Conservation (phyloP, 2,888 invertebrate species). For the Drosophila demipolita region DNA sequence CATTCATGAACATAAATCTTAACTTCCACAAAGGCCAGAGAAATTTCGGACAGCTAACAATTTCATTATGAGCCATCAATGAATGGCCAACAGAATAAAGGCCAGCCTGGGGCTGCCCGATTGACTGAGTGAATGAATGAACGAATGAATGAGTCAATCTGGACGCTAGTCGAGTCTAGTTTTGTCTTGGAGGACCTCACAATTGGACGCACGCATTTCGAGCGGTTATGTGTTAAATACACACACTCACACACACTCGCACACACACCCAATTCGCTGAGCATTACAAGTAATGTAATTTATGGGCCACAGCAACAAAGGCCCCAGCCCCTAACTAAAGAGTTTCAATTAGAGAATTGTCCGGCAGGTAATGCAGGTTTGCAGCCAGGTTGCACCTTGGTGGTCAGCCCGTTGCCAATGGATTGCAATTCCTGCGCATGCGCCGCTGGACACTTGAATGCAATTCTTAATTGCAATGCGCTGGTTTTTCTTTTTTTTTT, state of each 20-base stretch:
- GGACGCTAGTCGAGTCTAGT: constrained; percentile 11
- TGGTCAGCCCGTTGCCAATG: constrained; percentile 60
- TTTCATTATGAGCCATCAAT: constrained; percentile 66
- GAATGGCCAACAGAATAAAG: constrained; percentile 45
- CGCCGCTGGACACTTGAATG: constrained; percentile 63
- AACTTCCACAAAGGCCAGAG: constrained; percentile 50
- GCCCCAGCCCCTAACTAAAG: constrained; percentile 13
- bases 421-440: constrained; percentile 71
- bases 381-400: constrained; percentile 38
- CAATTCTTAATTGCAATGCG: constrained; percentile 36
- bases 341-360: constrained; percentile 38
- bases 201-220: constrained; percentile 61
- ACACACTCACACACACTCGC: constrained; percentile 34
- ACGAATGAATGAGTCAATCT: constrained; percentile 49
- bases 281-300: constrained; percentile 50
- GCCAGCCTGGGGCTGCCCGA: constrained; percentile 32
- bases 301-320: constrained; percentile 54
- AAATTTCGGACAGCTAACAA: constrained; percentile 58
- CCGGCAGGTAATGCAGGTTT: constrained; percentile 31
- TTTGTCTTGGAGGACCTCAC: constrained; percentile 67
- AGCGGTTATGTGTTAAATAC: constrained; percentile 67
- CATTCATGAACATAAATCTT: constrained; percentile 78
- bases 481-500: constrained; percentile 6
- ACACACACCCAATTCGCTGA: constrained; percentile 48
- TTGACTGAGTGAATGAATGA: constrained; percentile 38